Evolutionary conservation across 2,888 invertebrate genomes (phyloP), one percentile per base, ranked within the genome.

Genomic region (Taphrorychus bicolor): DNA sequence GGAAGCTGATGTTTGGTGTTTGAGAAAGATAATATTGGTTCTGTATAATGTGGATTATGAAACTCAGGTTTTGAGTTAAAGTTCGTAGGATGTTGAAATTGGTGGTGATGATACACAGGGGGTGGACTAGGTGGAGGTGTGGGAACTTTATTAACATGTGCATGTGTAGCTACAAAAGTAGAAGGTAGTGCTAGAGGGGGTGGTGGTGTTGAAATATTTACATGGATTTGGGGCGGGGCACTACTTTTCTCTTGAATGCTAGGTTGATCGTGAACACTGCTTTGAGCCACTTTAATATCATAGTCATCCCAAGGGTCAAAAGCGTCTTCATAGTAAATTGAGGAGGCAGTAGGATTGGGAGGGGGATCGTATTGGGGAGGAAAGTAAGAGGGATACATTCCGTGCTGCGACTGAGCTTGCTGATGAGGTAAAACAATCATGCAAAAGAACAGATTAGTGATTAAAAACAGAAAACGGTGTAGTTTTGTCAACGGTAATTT

Each of bases 301-400:
- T 89, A 91, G 76, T 87, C 84, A 75, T 91, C 87, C 93, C 93
- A 93, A 61, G 92, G 93, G 85, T 93, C 92, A 82, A 82, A 82
- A 75, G 85, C 84, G 72, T 83, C 82, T 71, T 74, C 75, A 71
- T 77, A 77, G 73, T 78, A 72, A 67, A 72, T 74, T 72, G 73
- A 73, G 70, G 71, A 71, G 62, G 70, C 60, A 57, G 49, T 54
- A 14, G 68, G 59, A 23, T 61, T 45, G 49, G 57, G 57, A 58
- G 45, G 61, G 41, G 69, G 66, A 21, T 60, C 58, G 40, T 58
- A 65, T 53, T 65, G 59, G 52, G 70, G 67, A 40, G 63, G 56
- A 51, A 59, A 54, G 64, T 63, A 58, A 61, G 67, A 61, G 18
- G 66, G 68, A 56, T 48, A 62, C 59, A 57, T 51, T 57, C 52